Conservation (phyloP, 2,797 vertebrate species). For the Enteromius trimaculatus region DNA sequence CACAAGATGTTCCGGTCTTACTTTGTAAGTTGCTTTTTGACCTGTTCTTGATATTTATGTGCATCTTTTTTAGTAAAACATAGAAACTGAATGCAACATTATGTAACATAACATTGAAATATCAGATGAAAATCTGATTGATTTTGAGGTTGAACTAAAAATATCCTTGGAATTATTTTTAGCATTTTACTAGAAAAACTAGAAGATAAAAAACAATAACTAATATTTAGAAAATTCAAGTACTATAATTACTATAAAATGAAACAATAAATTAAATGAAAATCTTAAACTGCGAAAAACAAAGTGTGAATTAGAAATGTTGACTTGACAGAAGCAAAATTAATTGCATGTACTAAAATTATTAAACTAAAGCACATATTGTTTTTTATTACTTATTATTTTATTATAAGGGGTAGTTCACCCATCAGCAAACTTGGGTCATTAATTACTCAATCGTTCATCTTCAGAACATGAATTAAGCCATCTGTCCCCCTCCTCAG, state of each 20-base stretch:
- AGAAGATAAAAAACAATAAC: no score
- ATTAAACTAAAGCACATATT: background rate
- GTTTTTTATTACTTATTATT: no score
- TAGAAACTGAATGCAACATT: background rate
- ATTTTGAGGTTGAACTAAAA: no score
- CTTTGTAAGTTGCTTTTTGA: constrained; percentile 60
- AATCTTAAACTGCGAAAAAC: no score
- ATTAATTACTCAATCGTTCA: no score
- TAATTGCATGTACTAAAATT: background rate
- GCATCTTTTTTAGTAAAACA: background rate
- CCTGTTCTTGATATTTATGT: background rate
- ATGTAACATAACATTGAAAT: background rate
- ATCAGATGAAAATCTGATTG: background rate
- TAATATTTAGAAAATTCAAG: no score
- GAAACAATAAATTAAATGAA: no score
- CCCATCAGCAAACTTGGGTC: no score
- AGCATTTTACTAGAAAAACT: background rate
- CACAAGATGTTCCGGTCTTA: rapidly evolving
- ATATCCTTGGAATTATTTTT: background rate
- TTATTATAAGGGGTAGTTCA: no score
- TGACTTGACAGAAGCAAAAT: background rate
- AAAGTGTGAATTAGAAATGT: background rate
- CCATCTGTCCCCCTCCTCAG: no score
- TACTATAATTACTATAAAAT: no score
- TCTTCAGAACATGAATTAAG: no score